These are phyloP conservation scores for Lemur catta DNA, from an alignment of 2,797 vertebrate genomes.

Conservation along the genomic window DNA sequence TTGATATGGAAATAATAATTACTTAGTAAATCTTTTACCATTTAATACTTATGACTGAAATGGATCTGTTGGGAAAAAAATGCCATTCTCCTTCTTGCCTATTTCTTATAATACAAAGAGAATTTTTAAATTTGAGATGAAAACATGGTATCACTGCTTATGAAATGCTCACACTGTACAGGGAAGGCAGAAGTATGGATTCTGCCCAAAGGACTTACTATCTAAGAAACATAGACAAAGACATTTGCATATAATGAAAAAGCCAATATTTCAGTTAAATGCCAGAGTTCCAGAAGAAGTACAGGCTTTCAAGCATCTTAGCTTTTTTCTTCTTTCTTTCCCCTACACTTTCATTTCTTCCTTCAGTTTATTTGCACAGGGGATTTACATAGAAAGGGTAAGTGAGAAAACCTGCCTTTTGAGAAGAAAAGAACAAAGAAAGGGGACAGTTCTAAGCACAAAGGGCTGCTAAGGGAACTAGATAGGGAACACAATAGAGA, in stretches of 20 bases:
- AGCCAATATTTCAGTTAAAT: neutral
- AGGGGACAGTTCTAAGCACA: neutral
- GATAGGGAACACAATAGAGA: neutral
- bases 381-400: neutral
- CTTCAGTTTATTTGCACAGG: constrained; percentile 30
- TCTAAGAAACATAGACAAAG: constrained; percentile 21
- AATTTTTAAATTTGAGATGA: constrained; percentile 41
- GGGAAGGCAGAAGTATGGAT: neutral
- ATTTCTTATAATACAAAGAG: constrained; percentile 44
- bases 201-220: neutral
- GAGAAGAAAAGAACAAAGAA: constrained; percentile 33
- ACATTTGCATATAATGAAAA: constrained; percentile 19
- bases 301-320: neutral
- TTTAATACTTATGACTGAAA: neutral
- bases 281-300: constrained; percentile 19
- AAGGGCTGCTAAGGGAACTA: neutral
- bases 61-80: neutral
- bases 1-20: neutral
- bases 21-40: neutral
- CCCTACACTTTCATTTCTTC: neutral
- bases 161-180: neutral
- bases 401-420: constrained; percentile 3
- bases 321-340: neutral
- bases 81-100: constrained; percentile 38
- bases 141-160: neutral